These are phyloP conservation scores for Eudyptes chrysolophus DNA, from an alignment of 2,113 vertebrate species.

Conservation along the genomic window DNA sequence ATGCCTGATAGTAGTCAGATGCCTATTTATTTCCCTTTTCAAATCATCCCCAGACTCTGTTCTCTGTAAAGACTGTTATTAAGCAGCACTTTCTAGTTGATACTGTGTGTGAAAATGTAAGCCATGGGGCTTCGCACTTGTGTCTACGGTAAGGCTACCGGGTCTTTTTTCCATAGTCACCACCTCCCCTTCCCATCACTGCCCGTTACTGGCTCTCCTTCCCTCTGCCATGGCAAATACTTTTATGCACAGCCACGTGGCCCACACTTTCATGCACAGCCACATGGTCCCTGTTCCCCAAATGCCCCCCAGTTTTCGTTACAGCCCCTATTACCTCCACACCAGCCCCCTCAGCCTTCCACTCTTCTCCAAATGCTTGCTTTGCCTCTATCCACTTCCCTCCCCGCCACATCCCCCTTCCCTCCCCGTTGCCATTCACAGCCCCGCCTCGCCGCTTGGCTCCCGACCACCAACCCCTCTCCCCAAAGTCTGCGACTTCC, in stretches of 20 bases:
- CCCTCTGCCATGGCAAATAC: fast-evolving
- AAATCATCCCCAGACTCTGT: background rate
- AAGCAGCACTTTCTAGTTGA: background rate
- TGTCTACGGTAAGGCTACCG: background rate
- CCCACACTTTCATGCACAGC: fast-evolving
- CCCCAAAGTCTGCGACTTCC: background rate
- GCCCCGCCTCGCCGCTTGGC: fast-evolving
- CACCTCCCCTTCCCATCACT: background rate
- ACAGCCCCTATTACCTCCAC: fast-evolving
- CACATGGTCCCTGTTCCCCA: background rate
- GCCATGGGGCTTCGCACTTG: background rate
- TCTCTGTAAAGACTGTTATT: background rate
- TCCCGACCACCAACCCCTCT: background rate
- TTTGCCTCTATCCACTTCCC: background rate
- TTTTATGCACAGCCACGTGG: fast-evolving
- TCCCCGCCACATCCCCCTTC: background rate
- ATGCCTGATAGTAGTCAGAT: background rate
- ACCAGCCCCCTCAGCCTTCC: background rate
- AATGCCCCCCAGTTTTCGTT: fast-evolving
- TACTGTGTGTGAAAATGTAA: background rate
- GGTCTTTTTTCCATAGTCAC: too few relatives aligned
- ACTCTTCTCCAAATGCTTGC: fast-evolving
- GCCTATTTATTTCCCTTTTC: background rate
- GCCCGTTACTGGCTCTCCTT: fast-evolving
- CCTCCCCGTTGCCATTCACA: background rate